Conservation (phyloP, 1,140 invertebrate species). For the Ylistrum balloti region DNA sequence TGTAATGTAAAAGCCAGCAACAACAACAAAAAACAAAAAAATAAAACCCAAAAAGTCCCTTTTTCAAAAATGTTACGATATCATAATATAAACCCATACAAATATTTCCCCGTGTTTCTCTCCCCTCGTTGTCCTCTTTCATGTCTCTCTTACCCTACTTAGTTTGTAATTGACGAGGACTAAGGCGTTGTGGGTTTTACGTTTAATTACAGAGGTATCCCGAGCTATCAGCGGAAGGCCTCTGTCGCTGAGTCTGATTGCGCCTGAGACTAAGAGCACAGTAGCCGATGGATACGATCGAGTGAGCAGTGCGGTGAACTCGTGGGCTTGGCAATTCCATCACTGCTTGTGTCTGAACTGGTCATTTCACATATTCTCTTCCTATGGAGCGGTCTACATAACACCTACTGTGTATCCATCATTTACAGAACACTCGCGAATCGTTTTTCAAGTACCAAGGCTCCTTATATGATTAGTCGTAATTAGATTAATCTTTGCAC, state of each 20-base stretch:
- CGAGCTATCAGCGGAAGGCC: neutral
- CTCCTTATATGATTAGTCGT: too few species aligned
- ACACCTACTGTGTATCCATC: neutral
- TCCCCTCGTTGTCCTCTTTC: too few species aligned
- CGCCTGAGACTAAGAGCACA: neutral
- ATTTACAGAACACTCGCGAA: neutral
- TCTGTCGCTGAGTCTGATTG: neutral
- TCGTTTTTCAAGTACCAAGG: too few species aligned
- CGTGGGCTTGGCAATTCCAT: neutral
- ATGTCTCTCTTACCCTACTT: neutral
- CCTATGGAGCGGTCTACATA: neutral
- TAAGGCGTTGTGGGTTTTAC: constrained; percentile 13
- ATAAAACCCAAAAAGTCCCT: too few species aligned
- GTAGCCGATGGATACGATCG: constrained; percentile 24
- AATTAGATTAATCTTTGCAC: too few species aligned
- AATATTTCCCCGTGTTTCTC: too few species aligned
- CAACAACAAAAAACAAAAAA: too few species aligned
- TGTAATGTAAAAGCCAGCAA: too few species aligned
- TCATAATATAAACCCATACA: too few species aligned
- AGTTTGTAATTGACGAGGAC: constrained; percentile 17
- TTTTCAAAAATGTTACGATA: too few species aligned
- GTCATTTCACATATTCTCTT: neutral
- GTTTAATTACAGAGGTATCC: constrained; percentile 21
- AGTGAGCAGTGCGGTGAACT: neutral
- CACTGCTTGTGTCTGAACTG: neutral